Percentiles rank a stretch among this genome's conserved stretches.
These are phyloP conservation scores for Caenorhabditis sp. DNA, from an alignment of 2,888 invertebrate species.

Conservation along the genomic window DNA sequence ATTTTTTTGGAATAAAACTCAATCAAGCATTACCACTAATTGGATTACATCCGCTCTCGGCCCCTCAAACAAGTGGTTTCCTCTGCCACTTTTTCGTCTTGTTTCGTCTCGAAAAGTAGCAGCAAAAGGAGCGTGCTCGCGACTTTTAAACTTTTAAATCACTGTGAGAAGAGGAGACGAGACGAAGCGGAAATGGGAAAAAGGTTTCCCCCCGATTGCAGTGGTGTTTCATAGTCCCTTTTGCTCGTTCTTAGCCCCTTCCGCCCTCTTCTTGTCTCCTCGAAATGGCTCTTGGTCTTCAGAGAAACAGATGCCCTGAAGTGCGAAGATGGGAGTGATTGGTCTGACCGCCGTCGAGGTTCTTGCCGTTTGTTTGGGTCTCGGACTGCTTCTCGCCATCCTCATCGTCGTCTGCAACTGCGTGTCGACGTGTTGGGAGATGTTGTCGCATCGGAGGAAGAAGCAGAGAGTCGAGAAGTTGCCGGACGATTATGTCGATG, in stretches of 20 bases:
- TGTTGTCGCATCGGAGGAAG: slow-evolving; percentile 49
- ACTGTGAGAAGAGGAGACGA: slow-evolving; percentile 26
- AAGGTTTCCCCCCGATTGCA: too few relatives aligned
- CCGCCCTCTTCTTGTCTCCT: background rate
- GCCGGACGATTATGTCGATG: slow-evolving; percentile 63
- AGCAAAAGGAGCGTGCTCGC: too few relatives aligned
- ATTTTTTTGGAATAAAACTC: slow-evolving; percentile 19
- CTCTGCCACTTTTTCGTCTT: background rate
- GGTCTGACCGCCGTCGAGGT: slow-evolving; percentile 63
- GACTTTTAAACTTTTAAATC: slow-evolving; percentile 30
- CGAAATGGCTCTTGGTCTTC: background rate
- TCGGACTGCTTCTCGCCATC: slow-evolving; percentile 52
- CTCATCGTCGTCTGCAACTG: slow-evolving; percentile 61
- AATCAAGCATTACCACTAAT: slow-evolving; percentile 52
- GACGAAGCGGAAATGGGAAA: slow-evolving; percentile 2
- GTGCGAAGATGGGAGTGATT: slow-evolving; percentile 50
- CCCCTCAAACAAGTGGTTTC: background rate
- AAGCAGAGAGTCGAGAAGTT: slow-evolving; percentile 54
- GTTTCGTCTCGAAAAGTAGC: too few relatives aligned
- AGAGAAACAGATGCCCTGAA: slow-evolving; percentile 44
- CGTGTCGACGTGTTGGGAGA: slow-evolving; percentile 59
- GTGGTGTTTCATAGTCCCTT: background rate
- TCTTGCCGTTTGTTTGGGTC: slow-evolving; percentile 51
- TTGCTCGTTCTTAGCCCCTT: background rate
- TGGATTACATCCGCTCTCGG: slow-evolving; percentile 27